Evolutionary conservation across 2,888 invertebrate genomes (phyloP).

Genomic region (Hesperia comma): DNA sequence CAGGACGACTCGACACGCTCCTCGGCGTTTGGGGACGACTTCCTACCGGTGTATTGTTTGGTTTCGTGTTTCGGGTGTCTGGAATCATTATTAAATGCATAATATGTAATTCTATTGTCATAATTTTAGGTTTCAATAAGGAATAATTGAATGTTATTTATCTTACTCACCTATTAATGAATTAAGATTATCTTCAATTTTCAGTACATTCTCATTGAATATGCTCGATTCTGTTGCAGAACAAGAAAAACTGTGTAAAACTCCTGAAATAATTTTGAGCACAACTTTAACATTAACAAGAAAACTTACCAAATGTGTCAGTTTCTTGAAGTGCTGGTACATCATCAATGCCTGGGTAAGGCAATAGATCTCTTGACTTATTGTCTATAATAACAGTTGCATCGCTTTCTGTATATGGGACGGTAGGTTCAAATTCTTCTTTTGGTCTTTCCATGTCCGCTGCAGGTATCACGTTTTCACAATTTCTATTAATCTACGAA

Average conservation of each 20-base stretch:
- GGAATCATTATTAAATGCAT: background rate
- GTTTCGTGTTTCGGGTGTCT: constrained; percentile 26
- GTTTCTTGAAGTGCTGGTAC: constrained; percentile 40
- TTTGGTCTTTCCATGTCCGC: constrained; percentile 23
- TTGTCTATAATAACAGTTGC: constrained; percentile 38
- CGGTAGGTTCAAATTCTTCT: constrained; percentile 18
- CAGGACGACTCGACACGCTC: constrained; percentile 59
- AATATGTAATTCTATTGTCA: too few species aligned
- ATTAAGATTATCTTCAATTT: constrained; percentile 13
- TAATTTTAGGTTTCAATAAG: too few species aligned
- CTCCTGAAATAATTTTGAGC: background rate
- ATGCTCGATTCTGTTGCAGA: background rate
- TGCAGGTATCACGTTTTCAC: constrained; percentile 39
- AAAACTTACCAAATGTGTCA: constrained; percentile 45
- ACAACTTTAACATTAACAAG: background rate
- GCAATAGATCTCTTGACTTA: constrained; percentile 1
- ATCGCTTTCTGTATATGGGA: constrained; percentile 27
- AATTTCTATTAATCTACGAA: constrained; percentile 45
- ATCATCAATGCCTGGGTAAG: constrained; percentile 1
- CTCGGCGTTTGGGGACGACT: constrained; percentile 67
- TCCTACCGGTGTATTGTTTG: constrained; percentile 37
- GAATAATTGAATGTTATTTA: background rate
- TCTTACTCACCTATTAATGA: background rate
- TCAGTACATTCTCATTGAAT: background rate
- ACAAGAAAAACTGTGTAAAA: background rate